Base-by-base conservation (phyloP, 2,888 invertebrate genomes). In the Ceraclea dissimilis region DNA sequence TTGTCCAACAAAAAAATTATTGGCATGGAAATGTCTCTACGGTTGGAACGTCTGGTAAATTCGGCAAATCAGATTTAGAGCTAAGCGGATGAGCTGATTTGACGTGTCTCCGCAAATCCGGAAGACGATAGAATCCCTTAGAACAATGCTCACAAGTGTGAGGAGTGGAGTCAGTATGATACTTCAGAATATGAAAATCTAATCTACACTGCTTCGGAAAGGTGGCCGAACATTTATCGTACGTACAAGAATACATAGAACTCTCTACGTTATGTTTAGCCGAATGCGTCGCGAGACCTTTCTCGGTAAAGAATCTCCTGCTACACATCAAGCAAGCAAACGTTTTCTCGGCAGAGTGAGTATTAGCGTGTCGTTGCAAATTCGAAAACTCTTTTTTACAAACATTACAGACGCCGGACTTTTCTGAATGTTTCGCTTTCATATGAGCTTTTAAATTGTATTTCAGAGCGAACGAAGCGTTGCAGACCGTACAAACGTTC, bases 301-400 rank as follows among this genome's bases (percentile, higher is more conserved):
- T 65, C 58, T 73, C 69, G 0, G 68, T 67, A 1, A 66, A 66
- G 64, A 72, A 77, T 1, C 69, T 65, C 54, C 71, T 70, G 21
- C 68, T 67, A 61, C 78, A 78, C 17, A 71, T 55, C 18, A 67
- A 67, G 63, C 78, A 78, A 1, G 64, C 60, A 63, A 69, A 75
- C 0, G 75, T 74, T 46, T 70, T 78, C 61, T 80, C 80, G 0
- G 81, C 81, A 0, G 79, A 80, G 60, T 82, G 82, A 59, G 77
- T 76, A 1, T 77, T 68, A 78, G 79, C 78, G 61, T 82, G 82
- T 1, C 73, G 75, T 50, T 74, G 75, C 19, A 82, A 64, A 64
- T 82, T 77, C 0, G 81, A 71, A 63, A 78, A 81, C 5, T 75
- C 73, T 46, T 46, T 52, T 21, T 57, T 57, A 33, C 47, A 57